phyloP scores from a whole-genome alignment of 2,888 invertebrate genomes.

The Petrophora chlorosata region DNA sequence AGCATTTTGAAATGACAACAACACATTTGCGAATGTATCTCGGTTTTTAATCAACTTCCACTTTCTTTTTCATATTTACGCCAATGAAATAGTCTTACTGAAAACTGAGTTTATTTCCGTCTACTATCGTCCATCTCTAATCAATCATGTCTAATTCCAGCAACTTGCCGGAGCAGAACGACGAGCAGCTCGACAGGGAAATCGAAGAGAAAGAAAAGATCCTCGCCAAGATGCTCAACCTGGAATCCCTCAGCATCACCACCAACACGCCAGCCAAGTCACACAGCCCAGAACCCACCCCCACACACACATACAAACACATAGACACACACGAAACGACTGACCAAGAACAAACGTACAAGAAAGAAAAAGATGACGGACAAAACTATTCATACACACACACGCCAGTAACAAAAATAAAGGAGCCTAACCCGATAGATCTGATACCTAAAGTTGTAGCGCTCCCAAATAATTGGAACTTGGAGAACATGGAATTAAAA shows the following conservation, averaged over 20 bases:
- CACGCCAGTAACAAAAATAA: slow-evolving; percentile 17
- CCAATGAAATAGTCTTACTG: too few species aligned
- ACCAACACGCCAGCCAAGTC: slow-evolving; percentile 19
- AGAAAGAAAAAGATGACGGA: slow-evolving; percentile 12
- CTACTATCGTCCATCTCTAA: background rate
- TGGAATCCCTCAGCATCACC: slow-evolving; percentile 79
- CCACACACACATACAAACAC: slow-evolving; percentile 14
- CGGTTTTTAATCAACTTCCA: too few species aligned
- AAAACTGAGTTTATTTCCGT: too few species aligned
- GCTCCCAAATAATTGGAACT: slow-evolving; percentile 85
- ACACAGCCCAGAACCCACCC: slow-evolving; percentile 11
- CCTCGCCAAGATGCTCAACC: slow-evolving; percentile 86
- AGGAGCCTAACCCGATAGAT: slow-evolving; percentile 46
- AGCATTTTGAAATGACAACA: too few species aligned
- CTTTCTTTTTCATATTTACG: too few species aligned
- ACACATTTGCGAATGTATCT: too few species aligned
- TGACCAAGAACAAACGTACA: slow-evolving; percentile 3
- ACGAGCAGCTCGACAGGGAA: slow-evolving; percentile 87
- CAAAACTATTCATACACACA: background rate
- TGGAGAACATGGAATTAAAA: slow-evolving; percentile 75
- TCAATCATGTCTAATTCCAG: slow-evolving; percentile 50
- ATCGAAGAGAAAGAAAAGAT: slow-evolving; percentile 90
- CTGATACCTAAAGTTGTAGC: slow-evolving; percentile 77
- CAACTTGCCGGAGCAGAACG: slow-evolving; percentile 80
- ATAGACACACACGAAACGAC: slow-evolving; percentile 3